Base-by-base conservation (phyloP, 2,888 invertebrate species). In the Phrixothrix hirtus region DNA sequence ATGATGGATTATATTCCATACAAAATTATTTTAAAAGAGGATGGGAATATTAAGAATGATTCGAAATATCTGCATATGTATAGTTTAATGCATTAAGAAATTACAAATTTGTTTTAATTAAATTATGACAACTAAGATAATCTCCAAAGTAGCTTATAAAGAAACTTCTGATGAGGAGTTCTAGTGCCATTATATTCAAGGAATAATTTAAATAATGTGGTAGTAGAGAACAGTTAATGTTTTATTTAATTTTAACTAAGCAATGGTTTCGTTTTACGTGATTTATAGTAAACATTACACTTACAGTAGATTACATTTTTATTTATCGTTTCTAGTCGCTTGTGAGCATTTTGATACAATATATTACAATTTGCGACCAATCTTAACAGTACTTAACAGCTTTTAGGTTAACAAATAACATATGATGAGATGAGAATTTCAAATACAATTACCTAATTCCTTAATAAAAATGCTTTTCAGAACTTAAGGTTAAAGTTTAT, bases 361-460 rank as follows among this genome's bases (percentile, higher is more conserved):
- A 75, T 75, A 72, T 73, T 75, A 75, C 75, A 75, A 68, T 71
- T 69, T 69, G 76, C 75, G 75, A 75, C 75, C 70, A 66, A 64
- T 69, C 74, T 75, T 76, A 76, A 76, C 75, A 76, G 73, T 76
- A 76, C 75, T 74, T 76, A 76, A 76, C 75, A 76, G 76, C 74
- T 69, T 74, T 75, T 73, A 75, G 70, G 69, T 75, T 75, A 75
- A 76, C 75, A 75, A 76, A 75, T 75, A 75, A 76, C 75, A 76
- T 75, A 75, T 73, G 70, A 73, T 75, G 73, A 74, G 73, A 73
- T 75, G 75, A 75, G 64, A 73, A 71, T 69, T 71, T 66, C 68
- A 70, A 74, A 71, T 72, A 71, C 71, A 72, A 68, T 69, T 67
- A 65, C 62, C 64, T 68, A 45, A 55, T 46, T 36, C 46, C 55